Base-by-base conservation (phyloP, 2,113 vertebrate species). In the Platysternon megacephalum region DNA sequence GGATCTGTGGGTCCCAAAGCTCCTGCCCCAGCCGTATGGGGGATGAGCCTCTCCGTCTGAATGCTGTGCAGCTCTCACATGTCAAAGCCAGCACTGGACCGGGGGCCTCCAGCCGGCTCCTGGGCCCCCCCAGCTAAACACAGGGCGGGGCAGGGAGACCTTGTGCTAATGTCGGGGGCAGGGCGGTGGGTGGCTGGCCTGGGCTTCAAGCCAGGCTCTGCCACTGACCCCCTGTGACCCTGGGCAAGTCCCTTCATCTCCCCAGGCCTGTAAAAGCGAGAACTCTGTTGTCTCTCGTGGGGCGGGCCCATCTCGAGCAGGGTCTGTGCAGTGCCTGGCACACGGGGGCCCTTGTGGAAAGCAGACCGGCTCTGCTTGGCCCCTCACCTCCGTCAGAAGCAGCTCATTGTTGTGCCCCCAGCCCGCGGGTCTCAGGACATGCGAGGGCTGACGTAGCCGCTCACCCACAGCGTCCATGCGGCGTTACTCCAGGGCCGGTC, bases 391-490 rank as follows among this genome's bases (percentile, higher is more conserved):
- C 8, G 1, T 53, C 52, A 53, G 52, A 53, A 53, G 21, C 52
- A 22, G 8, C 21, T 53, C 19, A 4, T 53, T 22, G 52, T 53
- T 53, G 19, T 53, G 52, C 52, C 52, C 52, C 52, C 21, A 22
- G 21, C 19, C 52, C 52, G 7, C 3, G 53, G 22, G 53, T 22
- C 53, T 24, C 9, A 11, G 53, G 53, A 10, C 53, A 7, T 52
- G 51, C 6, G 19, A 21, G 51, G 6, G 21, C 51, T 21, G 51
- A 19, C 21, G 51, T 21, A 21, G 19, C 17, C 6, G 51, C 19
- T 6, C 19, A 52, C 51, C 6, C 51, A 21, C 6, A 21, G 51
- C 3, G 51, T 52, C 19, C 2, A 1, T 52, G 6, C 3, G 4
- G 53, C 2, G 8, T 55, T 55, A 24, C 26, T 55, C 53, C 55